phyloP scores from a whole-genome alignment of 2,113 vertebrate species.

The Salvelinus sp. region DNA sequence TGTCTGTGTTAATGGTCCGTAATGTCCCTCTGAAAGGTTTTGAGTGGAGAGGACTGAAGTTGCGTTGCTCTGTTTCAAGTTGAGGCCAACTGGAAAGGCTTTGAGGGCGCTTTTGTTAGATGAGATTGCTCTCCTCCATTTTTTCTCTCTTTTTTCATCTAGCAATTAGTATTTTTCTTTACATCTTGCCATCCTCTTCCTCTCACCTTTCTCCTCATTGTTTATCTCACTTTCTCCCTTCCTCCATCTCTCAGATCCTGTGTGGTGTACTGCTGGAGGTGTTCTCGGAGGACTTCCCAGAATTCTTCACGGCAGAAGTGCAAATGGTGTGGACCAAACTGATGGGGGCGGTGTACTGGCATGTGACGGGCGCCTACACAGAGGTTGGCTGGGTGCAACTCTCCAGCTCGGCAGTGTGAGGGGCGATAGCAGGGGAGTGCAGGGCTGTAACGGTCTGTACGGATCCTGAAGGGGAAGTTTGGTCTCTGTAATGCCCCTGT shows the following conservation, averaged over 20 bases:
- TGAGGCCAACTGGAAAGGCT: background rate
- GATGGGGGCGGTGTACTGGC: slow-evolving; percentile 85
- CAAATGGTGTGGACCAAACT: slow-evolving; percentile 92
- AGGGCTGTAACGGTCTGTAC: too few species aligned
- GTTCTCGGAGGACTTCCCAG: slow-evolving; percentile 85
- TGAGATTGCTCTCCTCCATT: background rate
- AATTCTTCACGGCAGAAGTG: slow-evolving; percentile 85
- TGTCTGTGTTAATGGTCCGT: too few species aligned
- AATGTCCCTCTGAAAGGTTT: background rate
- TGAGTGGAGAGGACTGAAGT: background rate
- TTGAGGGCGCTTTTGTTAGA: background rate
- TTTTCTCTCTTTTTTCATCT: background rate
- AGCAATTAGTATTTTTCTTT: slow-evolving; percentile 3
- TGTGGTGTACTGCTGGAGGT: slow-evolving; percentile 90
- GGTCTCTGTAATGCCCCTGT: too few species aligned
- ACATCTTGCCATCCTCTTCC: background rate
- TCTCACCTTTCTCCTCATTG: background rate
- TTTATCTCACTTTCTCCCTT: background rate
- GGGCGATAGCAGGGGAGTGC: slow-evolving; percentile 7
- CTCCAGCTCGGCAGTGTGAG: slow-evolving; percentile 89
- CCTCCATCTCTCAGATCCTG: slow-evolving; percentile 79
- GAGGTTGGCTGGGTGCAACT: slow-evolving; percentile 95
- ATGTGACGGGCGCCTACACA: slow-evolving; percentile 90
- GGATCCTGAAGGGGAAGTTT: too few species aligned
- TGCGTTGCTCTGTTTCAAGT: background rate